A percentile compares a stretch with the other conserved stretches of the same genome.
These are phyloP conservation scores for Hemiprocne comata DNA, from an alignment of 2,113 vertebrate species.

Conservation along the genomic window DNA sequence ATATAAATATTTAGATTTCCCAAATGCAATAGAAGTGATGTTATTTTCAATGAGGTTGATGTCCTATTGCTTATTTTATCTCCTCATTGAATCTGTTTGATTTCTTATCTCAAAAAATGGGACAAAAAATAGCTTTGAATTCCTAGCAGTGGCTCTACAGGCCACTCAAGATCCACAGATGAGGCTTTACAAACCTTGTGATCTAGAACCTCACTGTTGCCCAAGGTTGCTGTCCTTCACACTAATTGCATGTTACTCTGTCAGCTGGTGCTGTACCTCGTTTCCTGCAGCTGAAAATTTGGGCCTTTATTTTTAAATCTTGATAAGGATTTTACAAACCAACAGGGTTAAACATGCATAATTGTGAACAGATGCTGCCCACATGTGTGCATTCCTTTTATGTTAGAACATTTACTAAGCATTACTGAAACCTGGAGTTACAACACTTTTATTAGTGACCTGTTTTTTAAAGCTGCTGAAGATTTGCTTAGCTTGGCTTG, in stretches of 20 bases:
- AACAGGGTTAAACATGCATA: background rate
- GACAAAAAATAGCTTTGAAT: background rate
- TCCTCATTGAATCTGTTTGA: background rate
- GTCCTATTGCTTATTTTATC: background rate
- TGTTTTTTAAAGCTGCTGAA: slow-evolving; percentile 21
- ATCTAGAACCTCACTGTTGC: background rate
- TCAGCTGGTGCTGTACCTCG: background rate
- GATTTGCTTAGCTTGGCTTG: background rate
- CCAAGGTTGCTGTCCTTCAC: background rate
- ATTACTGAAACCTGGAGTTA: background rate
- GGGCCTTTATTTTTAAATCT: background rate
- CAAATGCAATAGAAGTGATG: background rate
- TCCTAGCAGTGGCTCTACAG: slow-evolving; percentile 17
- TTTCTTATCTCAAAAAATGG: background rate
- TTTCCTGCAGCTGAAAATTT: background rate
- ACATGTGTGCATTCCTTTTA: background rate
- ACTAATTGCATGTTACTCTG: background rate
- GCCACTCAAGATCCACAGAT: background rate
- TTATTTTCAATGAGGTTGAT: background rate
- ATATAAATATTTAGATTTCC: background rate
- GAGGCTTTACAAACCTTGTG: background rate
- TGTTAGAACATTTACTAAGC: background rate
- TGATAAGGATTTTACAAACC: background rate
- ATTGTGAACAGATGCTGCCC: background rate
- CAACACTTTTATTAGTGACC: background rate